Evolutionary conservation across 2,113 vertebrate species (phyloP).

Genomic region (Rhinopomastus cyanomelas): DNA sequence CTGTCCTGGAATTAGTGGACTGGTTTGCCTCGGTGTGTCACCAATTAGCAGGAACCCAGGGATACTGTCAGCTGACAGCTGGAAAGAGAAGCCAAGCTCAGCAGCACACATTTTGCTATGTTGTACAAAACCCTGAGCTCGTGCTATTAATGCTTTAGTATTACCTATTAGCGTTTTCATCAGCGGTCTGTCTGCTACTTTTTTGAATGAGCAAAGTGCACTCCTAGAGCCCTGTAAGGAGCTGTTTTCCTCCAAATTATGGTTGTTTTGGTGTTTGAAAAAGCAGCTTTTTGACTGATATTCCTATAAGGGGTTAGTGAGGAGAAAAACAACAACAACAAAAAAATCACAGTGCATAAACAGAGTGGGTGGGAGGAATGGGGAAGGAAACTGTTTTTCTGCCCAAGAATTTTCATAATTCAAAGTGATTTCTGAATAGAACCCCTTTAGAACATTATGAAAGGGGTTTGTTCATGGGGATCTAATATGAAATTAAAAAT

Average conservation of each 20-base stretch:
- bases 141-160: conserved; percentile 28
- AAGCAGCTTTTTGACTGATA: neutral
- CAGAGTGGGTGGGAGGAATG: neutral
- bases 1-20: conserved; percentile 62
- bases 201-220: conserved; percentile 9
- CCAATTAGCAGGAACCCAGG: conserved; percentile 57
- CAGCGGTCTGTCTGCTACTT: conserved; percentile 12
- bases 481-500: neutral
- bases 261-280: neutral
- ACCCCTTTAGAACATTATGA: neutral
- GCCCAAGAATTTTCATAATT: neutral
- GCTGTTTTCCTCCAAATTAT: neutral
- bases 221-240: neutral
- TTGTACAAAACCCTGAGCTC: conserved; percentile 52
- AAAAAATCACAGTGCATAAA: neutral
- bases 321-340: neutral
- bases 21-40: conserved; percentile 41
- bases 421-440: neutral
- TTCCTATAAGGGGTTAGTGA: neutral
- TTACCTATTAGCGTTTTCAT: conserved; percentile 45
- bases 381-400: neutral
- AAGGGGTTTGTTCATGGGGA: neutral
- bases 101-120: conserved; percentile 10
- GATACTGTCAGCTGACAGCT: conserved; percentile 57
- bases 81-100: conserved; percentile 50